Conservation (phyloP, 2,888 invertebrate species). For the Alviniconcha strummeri region DNA sequence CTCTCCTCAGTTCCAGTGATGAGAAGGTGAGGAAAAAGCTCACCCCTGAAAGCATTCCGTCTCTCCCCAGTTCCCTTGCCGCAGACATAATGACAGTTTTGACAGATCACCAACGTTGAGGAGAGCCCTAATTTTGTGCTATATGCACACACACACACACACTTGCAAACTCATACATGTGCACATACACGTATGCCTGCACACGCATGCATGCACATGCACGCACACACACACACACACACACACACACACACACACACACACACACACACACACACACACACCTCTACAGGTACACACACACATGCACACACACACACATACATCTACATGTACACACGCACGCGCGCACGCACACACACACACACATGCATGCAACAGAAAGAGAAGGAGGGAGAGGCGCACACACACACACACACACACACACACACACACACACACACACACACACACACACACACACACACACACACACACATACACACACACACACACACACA, state of each 20-base stretch:
- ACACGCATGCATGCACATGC: background rate
- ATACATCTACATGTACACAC: background rate
- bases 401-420: background rate
- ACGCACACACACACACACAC: background rate
- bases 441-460: background rate
- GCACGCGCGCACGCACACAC: background rate
- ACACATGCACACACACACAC: too few relatives aligned
- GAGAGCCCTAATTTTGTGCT: background rate
- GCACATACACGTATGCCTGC: background rate
- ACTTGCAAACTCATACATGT: background rate
- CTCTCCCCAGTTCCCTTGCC: too few relatives aligned
- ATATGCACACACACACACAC: background rate
- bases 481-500: too few relatives aligned
- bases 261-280: background rate
- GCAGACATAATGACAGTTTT: too few relatives aligned
- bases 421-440: background rate
- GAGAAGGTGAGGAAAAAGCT: constrained; percentile 61
- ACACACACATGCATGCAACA: too few relatives aligned
- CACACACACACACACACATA: background rate
- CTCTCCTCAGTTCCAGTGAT: constrained; percentile 89
- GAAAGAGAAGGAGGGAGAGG: too few relatives aligned
- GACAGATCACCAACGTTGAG: too few relatives aligned
- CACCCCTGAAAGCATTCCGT: background rate
- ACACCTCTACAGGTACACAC: too few relatives aligned
- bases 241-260: background rate